Conservation (phyloP, 2,797 vertebrate genomes). For the Enteromius afrohamiltoni region DNA sequence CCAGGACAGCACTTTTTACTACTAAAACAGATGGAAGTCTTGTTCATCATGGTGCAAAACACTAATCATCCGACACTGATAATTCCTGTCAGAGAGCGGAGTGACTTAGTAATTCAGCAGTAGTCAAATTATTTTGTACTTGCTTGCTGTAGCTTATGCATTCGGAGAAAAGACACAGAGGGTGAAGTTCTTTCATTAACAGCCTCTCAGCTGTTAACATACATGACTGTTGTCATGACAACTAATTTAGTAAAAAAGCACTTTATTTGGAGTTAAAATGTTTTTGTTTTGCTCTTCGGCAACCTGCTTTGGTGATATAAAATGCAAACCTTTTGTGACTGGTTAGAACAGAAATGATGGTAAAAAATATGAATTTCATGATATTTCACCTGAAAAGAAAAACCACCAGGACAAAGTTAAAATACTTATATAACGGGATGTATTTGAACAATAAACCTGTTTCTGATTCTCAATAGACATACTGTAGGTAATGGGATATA, state of each 20-base stretch:
- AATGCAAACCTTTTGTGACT: not conserved
- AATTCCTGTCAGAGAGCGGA: not conserved
- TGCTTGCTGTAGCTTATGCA: conserved; percentile 19
- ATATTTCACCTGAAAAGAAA: not conserved
- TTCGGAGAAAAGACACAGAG: conserved; percentile 23
- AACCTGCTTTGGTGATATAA: conserved; percentile 6
- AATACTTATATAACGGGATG: not conserved
- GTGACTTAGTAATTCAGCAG: conserved; percentile 40
- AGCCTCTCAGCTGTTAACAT: conserved; percentile 32
- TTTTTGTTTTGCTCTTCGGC: conserved; percentile 42
- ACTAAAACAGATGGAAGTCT: not conserved
- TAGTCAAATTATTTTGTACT: conserved; percentile 26
- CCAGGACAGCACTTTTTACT: conserved; percentile 1
- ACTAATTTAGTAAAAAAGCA: conserved; percentile 28
- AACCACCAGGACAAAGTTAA: not conserved
- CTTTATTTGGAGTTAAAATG: conserved; percentile 21
- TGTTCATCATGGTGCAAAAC: not conserved
- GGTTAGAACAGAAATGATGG: not conserved
- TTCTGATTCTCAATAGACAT: not conserved
- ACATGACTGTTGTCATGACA: conserved; percentile 40
- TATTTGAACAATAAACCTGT: not conserved
- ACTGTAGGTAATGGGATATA: not conserved
- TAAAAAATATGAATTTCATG: not conserved
- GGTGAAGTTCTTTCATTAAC: conserved; percentile 43
- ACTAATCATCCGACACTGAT: conserved; percentile 16